Conservation (phyloP, 2,113 vertebrate genomes). For the Herpailurus yagouaroundi region DNA sequence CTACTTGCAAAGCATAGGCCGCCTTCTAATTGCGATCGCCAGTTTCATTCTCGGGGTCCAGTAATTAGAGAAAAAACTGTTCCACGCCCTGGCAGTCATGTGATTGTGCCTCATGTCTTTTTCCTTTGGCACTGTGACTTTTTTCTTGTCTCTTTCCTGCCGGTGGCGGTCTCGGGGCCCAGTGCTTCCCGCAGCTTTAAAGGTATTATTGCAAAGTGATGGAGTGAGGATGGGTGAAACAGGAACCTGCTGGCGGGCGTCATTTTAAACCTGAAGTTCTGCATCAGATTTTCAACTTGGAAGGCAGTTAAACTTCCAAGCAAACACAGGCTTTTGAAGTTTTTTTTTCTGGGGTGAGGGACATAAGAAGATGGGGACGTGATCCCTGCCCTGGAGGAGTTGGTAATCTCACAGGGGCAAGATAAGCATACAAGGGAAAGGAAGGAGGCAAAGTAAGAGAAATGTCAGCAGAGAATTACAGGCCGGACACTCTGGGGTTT, state of each 20-base stretch:
- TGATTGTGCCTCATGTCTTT: background rate
- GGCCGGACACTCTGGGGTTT: background rate
- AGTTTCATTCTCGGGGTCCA: background rate
- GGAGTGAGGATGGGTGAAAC: background rate
- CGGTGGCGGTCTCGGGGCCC: no score
- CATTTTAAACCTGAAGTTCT: slow-evolving; percentile 15
- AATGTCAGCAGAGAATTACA: background rate
- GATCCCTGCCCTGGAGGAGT: background rate
- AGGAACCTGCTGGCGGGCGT: background rate
- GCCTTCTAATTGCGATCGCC: background rate
- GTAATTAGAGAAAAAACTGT: background rate
- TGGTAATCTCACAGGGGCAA: background rate
- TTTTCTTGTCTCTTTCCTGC: background rate
- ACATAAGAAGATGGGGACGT: background rate
- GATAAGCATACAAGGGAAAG: background rate
- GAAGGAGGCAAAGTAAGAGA: background rate
- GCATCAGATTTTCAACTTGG: slow-evolving; percentile 4
- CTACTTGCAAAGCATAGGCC: background rate
- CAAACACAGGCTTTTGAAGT: background rate
- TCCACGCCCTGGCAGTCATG: background rate
- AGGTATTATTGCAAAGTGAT: background rate
- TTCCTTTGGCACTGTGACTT: background rate
- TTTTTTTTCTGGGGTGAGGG: background rate
- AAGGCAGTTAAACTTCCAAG: background rate
- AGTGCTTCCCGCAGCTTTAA: background rate